Percentiles rank a stretch among this genome's conserved stretches.
phyloP scores from a whole-genome alignment of 2,888 invertebrate genomes.

The Lepidochitona cinerea region DNA sequence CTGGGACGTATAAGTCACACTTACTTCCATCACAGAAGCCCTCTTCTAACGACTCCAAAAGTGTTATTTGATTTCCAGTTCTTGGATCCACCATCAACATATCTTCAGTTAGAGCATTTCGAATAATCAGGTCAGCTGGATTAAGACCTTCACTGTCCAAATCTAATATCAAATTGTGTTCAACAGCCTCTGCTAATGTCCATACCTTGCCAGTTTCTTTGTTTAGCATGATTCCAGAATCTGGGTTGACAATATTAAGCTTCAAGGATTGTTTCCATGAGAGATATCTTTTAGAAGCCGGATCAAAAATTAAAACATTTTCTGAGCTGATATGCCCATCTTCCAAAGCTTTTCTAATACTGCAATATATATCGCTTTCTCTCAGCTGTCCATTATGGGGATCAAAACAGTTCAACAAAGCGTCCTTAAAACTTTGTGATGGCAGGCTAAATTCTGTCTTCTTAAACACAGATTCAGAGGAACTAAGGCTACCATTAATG shows the following conservation, averaged over 20 bases:
- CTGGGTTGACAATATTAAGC: neutral
- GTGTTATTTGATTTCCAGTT: slow-evolving; percentile 62
- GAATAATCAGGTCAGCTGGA: neutral
- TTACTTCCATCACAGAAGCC: slow-evolving; percentile 85
- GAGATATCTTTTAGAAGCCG: neutral
- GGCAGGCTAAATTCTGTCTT: neutral
- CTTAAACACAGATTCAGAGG: neutral
- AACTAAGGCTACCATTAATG: neutral
- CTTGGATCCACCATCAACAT: slow-evolving; percentile 31
- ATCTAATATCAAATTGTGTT: slow-evolving; percentile 23
- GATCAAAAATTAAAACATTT: slow-evolving; percentile 3
- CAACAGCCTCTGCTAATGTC: slow-evolving; percentile 52
- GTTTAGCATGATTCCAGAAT: slow-evolving; percentile 27
- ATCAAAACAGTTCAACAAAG: neutral
- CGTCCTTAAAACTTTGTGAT: neutral
- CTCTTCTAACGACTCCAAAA: slow-evolving; percentile 82
- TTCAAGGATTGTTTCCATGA: slow-evolving; percentile 1
- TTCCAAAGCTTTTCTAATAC: neutral
- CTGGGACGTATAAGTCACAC: slow-evolving; percentile 68
- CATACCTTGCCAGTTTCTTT: slow-evolving; percentile 61
- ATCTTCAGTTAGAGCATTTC: neutral
- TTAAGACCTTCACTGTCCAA: neutral
- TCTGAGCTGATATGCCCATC: neutral
- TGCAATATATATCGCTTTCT: neutral
- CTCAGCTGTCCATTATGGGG: slow-evolving; percentile 1